These are phyloP conservation scores for Heliconius sara DNA, from an alignment of 2,888 invertebrate species.

Conservation along the genomic window DNA sequence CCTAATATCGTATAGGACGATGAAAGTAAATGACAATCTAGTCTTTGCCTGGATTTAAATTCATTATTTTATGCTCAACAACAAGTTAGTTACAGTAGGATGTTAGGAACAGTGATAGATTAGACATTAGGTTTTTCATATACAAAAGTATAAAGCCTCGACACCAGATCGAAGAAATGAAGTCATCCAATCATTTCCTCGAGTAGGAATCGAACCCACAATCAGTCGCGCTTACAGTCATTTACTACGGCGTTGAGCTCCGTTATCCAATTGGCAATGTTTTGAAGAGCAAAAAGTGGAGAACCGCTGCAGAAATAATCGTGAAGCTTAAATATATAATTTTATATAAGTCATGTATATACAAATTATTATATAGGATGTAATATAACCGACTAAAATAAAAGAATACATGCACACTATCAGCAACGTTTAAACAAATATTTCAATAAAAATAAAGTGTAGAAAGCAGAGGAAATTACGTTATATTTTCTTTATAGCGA, in stretches of 20 bases:
- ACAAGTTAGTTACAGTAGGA: no score
- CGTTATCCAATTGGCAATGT: no score
- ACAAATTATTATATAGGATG: not conserved
- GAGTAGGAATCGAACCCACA: not conserved
- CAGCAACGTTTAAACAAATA: not conserved
- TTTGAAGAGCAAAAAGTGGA: no score
- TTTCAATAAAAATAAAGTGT: not conserved
- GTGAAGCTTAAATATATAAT: not conserved
- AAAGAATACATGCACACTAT: not conserved
- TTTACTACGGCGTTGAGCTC: no score
- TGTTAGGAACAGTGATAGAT: no score
- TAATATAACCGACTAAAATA: not conserved
- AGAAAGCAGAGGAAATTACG: constrained; percentile 6
- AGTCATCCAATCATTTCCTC: no score
- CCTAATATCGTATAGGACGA: constrained; percentile 1
- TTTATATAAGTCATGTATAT: no score
- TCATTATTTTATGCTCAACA: no score
- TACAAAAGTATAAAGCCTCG: not conserved
- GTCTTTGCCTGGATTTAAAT: constrained; percentile 9
- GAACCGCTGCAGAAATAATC: not conserved
- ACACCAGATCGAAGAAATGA: not conserved
- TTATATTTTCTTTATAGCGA: constrained; percentile 37
- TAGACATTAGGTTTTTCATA: no score
- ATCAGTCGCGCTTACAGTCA: not conserved
- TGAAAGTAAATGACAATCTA: not conserved